These are phyloP conservation scores for Drosophila neotestacea DNA, from an alignment of 2,888 invertebrate species.

Conservation along the genomic window DNA sequence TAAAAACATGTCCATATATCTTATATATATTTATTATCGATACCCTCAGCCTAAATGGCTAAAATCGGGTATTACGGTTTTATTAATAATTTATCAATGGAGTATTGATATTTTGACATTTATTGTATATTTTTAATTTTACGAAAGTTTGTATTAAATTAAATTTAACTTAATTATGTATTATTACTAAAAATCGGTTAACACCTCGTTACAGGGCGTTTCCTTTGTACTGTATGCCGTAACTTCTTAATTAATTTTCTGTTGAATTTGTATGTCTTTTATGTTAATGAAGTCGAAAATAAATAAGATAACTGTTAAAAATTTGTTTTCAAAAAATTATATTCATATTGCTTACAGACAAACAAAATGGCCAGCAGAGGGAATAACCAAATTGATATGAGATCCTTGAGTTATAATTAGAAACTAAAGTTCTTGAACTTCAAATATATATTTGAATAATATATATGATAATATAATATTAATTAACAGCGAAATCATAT, in stretches of 20 bases:
- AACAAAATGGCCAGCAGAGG: neutral
- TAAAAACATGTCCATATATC: too few relatives aligned
- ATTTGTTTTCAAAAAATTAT: neutral
- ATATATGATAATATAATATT: neutral
- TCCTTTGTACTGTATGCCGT: neutral
- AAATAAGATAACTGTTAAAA: constrained; percentile 1
- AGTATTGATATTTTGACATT: too few relatives aligned
- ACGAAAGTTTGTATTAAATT: too few relatives aligned
- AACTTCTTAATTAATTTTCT: neutral
- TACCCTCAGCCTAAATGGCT: too few relatives aligned
- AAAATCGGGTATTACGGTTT: too few relatives aligned
- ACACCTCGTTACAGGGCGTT: neutral
- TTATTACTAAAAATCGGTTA: too few relatives aligned
- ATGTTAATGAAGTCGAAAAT: constrained; percentile 11
- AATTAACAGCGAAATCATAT: neutral
- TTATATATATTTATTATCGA: neutral
- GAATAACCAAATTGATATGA: constrained; percentile 1
- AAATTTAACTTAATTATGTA: too few relatives aligned
- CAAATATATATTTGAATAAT: neutral
- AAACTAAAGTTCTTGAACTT: neutral
- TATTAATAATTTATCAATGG: too few relatives aligned
- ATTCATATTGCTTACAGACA: neutral
- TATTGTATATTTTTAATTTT: neutral
- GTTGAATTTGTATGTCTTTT: neutral
- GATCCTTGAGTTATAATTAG: neutral